phyloP scores from a whole-genome alignment of 35 echinoderm and acorn worm genomes.

The Lytechinus variegatus region DNA sequence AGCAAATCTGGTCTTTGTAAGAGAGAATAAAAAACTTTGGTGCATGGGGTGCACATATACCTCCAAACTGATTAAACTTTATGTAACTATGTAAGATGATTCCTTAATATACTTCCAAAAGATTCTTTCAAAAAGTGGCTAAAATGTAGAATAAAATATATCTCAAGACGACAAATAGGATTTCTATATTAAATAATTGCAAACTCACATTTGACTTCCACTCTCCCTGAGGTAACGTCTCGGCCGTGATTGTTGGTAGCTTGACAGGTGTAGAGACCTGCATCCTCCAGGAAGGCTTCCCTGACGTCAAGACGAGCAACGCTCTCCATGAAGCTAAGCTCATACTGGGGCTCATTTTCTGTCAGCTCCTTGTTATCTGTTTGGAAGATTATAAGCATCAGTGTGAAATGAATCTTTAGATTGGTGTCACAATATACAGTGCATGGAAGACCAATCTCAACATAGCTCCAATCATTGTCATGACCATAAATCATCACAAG shows the following conservation, averaged over 20 bases:
- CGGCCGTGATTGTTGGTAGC: conserved; percentile 63
- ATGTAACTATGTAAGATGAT: too few relatives aligned
- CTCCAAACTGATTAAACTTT: too few relatives aligned
- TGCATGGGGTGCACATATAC: too few relatives aligned
- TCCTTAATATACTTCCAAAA: too few relatives aligned
- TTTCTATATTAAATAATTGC: too few relatives aligned
- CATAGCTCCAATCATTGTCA: too few relatives aligned
- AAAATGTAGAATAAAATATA: too few relatives aligned
- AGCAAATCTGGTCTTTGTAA: too few relatives aligned
- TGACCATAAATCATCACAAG: too few relatives aligned
- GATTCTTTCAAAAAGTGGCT: too few relatives aligned
- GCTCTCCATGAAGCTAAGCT: conserved; percentile 50
- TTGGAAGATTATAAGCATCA: background rate
- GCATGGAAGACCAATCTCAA: background rate
- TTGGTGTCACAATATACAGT: background rate
- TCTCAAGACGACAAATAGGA: too few relatives aligned
- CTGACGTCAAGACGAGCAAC: conserved; percentile 46
- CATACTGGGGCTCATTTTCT: conserved; percentile 1
- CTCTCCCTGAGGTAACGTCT: conserved; percentile 53
- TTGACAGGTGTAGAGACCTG: conserved; percentile 64
- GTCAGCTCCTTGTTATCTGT: conserved; percentile 49
- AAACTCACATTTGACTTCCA: conserved; percentile 47
- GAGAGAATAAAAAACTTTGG: too few relatives aligned
- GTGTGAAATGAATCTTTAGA: background rate
- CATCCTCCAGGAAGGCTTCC: conserved; percentile 47